Evolutionary conservation across 2,888 invertebrate species (phyloP).

Genomic region (Sarcophaga variegata): DNA sequence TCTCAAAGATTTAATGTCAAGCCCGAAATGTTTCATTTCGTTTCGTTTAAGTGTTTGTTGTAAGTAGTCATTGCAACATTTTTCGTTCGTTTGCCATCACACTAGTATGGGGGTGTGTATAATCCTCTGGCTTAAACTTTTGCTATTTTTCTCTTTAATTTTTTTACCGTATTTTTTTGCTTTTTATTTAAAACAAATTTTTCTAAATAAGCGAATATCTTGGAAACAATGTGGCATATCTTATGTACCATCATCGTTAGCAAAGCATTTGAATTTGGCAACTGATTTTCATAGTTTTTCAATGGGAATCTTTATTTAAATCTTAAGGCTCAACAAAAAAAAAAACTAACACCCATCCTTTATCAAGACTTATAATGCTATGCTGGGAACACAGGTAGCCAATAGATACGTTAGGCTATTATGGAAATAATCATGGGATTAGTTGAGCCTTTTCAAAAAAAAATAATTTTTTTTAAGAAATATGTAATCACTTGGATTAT

Average conservation of each 20-base stretch:
- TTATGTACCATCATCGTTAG: not conserved
- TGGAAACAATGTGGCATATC: not conserved
- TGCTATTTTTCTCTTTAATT: slow-evolving; percentile 20
- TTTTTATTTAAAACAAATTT: too few species aligned
- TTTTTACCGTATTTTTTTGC: not conserved
- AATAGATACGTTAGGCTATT: not conserved
- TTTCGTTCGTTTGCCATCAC: not conserved
- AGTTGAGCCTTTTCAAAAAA: too few species aligned
- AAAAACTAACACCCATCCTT: not conserved
- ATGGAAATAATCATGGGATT: not conserved
- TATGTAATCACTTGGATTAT: too few species aligned
- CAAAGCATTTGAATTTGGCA: not conserved
- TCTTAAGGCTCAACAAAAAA: not conserved
- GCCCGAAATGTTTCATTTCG: slow-evolving; percentile 10
- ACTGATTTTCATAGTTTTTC: not conserved
- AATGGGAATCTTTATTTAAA: not conserved
- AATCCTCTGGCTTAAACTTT: slow-evolving; percentile 32
- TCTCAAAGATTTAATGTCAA: slow-evolving; percentile 54
- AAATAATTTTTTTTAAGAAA: too few species aligned
- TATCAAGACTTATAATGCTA: not conserved
- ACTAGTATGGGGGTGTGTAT: slow-evolving; percentile 27
- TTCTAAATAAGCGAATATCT: not conserved
- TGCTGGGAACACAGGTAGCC: not conserved
- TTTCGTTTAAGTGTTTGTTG: not conserved
- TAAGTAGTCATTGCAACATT: not conserved